Conservation (phyloP, 2,113 vertebrate species). For the Erpornis zantholeuca region DNA sequence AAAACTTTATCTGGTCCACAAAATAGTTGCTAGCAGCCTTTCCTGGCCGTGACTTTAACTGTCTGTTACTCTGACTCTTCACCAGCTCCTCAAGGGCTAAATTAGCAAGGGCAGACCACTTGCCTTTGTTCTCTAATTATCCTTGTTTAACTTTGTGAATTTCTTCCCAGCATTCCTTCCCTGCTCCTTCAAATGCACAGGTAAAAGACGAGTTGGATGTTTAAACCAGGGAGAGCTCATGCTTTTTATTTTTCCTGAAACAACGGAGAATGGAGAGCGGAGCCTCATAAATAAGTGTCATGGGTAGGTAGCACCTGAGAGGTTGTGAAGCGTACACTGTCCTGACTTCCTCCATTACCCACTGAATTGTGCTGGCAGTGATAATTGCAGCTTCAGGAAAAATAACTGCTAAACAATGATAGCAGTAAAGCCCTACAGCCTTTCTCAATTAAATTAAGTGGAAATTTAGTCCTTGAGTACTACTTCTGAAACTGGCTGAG, state of each 20-base stretch:
- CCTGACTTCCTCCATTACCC: conserved; percentile 27
- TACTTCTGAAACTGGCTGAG: not conserved
- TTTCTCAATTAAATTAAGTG: conserved; percentile 13
- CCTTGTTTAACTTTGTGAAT: not conserved
- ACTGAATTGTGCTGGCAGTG: not conserved
- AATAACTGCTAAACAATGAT: conserved; percentile 31
- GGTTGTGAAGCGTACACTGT: not conserved
- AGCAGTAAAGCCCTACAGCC: not conserved
- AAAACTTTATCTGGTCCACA: not conserved
- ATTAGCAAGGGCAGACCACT: not conserved
- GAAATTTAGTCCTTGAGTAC: conserved; percentile 15
- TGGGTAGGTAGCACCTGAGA: not conserved
- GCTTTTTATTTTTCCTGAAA: not conserved
- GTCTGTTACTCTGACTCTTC: not conserved
- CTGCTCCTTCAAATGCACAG: not conserved
- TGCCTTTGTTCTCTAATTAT: not conserved
- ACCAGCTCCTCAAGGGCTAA: not conserved
- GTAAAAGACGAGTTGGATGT: not conserved
- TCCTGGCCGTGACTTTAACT: not conserved
- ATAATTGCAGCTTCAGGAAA: conserved; percentile 46
- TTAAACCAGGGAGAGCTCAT: not conserved
- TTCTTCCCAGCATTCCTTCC: not conserved
- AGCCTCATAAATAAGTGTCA: not conserved
- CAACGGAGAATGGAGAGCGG: not conserved
- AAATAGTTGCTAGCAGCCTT: not conserved